A percentile compares a stretch with the other conserved stretches of the same genome.
Evolutionary conservation across 2,797 vertebrate genomes (phyloP).

Genomic region (Poeciliopsis presidionis): DNA sequence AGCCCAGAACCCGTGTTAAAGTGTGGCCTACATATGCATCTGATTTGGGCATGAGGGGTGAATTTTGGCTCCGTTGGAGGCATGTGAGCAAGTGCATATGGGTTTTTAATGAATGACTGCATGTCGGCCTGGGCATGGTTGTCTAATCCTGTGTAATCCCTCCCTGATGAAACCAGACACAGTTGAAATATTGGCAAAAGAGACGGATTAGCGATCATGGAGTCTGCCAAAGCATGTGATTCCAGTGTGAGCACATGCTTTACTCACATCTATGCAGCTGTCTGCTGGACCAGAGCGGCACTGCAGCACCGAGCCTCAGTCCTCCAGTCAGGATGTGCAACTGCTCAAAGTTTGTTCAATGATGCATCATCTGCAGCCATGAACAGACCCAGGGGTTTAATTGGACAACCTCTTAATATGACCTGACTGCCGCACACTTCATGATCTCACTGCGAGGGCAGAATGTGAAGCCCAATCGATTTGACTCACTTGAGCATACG

Average conservation of each 20-base stretch:
- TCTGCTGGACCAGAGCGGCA: conserved; percentile 9
- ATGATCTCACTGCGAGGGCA: not conserved
- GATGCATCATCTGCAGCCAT: not conserved
- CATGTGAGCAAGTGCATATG: conserved; percentile 54
- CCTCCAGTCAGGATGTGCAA: not conserved
- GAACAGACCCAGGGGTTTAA: not conserved
- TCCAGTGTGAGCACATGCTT: conserved; percentile 53
- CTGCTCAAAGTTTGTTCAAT: not conserved
- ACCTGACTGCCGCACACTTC: not conserved
- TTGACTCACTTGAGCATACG: not conserved
- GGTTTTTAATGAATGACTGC: conserved; percentile 78
- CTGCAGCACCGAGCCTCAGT: not conserved
- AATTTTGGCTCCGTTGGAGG: conserved; percentile 35
- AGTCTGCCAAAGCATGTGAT: conserved; percentile 76
- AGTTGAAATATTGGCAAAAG: conserved; percentile 80
- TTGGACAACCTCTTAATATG: not conserved
- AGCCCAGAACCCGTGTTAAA: not conserved
- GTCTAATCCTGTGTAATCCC: conserved; percentile 83
- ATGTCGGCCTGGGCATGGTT: conserved; percentile 67
- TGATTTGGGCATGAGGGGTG: conserved; percentile 17
- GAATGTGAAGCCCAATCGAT: conserved; percentile 1
- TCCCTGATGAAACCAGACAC: conserved; percentile 80
- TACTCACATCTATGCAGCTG: conserved; percentile 63
- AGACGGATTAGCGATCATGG: conserved; percentile 74
- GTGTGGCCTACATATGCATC: not conserved